These are phyloP conservation scores for Lamproptera curius DNA, from an alignment of 2,888 invertebrate species.

Conservation along the genomic window DNA sequence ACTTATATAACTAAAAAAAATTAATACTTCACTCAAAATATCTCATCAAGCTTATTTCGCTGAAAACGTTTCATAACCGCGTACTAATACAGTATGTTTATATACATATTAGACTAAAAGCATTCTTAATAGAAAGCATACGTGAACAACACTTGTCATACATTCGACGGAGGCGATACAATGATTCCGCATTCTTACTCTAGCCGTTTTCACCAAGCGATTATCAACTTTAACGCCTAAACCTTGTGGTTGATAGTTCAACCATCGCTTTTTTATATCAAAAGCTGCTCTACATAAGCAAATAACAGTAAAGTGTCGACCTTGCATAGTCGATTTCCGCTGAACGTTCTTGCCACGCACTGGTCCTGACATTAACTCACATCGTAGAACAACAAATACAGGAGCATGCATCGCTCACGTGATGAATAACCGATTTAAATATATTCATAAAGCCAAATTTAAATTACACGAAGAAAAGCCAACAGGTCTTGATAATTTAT, in stretches of 20 bases:
- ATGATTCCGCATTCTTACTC: constrained; percentile 34
- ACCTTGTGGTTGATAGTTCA: constrained; percentile 20
- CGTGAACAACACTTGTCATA: constrained; percentile 4
- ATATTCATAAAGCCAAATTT: not conserved
- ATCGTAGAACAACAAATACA: constrained; percentile 1
- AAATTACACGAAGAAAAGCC: not conserved
- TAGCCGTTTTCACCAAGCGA: constrained; percentile 9
- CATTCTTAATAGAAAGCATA: not conserved
- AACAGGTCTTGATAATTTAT: not conserved
- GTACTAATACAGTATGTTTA: too few species aligned
- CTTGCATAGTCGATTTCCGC: constrained; percentile 68
- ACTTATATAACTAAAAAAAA: too few species aligned
- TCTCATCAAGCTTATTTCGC: too few species aligned
- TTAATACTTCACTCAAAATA: too few species aligned
- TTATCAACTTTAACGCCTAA: constrained; percentile 15
- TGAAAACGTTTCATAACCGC: too few species aligned
- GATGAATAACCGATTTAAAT: not conserved
- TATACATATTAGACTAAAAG: too few species aligned
- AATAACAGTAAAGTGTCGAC: constrained; percentile 54
- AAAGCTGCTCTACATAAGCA: constrained; percentile 47
- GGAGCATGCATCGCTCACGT: not conserved
- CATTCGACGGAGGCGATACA: constrained; percentile 9
- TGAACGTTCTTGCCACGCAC: constrained; percentile 53
- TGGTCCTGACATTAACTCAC: constrained; percentile 28
- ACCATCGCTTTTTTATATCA: constrained; percentile 19